Evolutionary conservation across 2,797 vertebrate species (phyloP).

Genomic region (Uromys caudimaculatus): DNA sequence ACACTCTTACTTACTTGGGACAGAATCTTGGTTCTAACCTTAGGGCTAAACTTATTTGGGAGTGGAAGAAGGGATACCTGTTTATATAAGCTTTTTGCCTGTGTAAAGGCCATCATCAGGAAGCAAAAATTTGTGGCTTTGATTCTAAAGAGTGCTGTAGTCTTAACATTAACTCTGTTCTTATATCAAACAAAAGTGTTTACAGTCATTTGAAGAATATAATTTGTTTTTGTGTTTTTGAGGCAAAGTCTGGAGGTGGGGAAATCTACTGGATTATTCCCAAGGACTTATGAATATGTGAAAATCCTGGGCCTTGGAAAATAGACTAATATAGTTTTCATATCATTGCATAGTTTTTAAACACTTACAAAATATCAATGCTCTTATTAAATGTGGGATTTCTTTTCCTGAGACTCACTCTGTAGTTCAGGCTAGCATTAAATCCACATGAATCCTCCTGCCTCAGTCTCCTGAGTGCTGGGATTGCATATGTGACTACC

Average conservation of each 20-base stretch:
- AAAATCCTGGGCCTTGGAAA: background rate
- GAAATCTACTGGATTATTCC: background rate
- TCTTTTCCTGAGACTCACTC: background rate
- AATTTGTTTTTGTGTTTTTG: background rate
- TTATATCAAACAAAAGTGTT: background rate
- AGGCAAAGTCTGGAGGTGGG: background rate
- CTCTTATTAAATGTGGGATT: background rate
- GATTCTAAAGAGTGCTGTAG: background rate
- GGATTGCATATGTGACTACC: background rate
- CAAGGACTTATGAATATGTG: background rate
- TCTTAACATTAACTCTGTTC: conserved; percentile 10
- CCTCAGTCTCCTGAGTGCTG: background rate
- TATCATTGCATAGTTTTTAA: conserved; percentile 1
- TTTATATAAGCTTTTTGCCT: background rate
- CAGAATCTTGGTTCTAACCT: background rate
- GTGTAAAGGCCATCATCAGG: background rate
- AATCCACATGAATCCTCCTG: background rate
- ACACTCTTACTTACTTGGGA: background rate
- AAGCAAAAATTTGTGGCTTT: background rate
- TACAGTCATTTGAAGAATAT: background rate
- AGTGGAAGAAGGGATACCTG: background rate
- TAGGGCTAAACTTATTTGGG: background rate
- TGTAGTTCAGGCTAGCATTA: background rate
- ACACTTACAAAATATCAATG: background rate
- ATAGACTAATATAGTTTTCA: background rate